A percentile compares a stretch with the other conserved stretches of the same genome.
Conservation (phyloP, 2,888 invertebrate genomes). For the Plebejus anna region DNA sequence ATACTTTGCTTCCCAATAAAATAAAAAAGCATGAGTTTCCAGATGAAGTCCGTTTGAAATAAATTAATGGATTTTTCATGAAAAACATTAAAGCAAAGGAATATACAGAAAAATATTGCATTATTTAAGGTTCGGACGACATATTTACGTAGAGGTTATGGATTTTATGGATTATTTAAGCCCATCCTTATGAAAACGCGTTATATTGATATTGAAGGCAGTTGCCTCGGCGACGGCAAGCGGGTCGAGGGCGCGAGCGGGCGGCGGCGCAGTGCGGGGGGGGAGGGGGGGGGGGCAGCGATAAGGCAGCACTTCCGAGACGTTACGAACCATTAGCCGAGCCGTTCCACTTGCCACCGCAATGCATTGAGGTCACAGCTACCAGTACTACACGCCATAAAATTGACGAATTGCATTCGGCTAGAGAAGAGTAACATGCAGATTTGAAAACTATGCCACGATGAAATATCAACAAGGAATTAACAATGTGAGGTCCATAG, state of each 20-base stretch:
- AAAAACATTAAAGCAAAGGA: neutral
- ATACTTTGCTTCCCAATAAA: neutral
- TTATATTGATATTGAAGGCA: neutral
- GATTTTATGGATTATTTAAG: no score
- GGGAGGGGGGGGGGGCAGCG: conserved; percentile 39
- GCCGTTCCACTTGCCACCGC: conserved; percentile 15
- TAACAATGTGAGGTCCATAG: neutral
- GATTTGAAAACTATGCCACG: neutral
- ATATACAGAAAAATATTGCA: no score
- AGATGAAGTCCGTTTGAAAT: no score
- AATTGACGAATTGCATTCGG: conserved; percentile 3
- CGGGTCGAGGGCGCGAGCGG: conserved; percentile 50
- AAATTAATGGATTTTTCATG: neutral
- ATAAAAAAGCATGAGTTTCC: neutral
- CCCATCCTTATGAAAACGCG: neutral
- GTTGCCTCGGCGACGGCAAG: conserved; percentile 41
- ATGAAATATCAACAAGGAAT: neutral
- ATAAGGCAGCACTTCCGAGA: conserved; percentile 65
- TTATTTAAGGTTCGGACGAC: no score
- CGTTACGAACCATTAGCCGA: conserved; percentile 69
- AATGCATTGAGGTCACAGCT: conserved; percentile 13
- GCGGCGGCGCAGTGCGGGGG: conserved; percentile 35
- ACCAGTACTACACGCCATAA: neutral
- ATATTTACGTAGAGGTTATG: no score
- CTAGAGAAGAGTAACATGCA: neutral